Evolutionary conservation across 2,113 vertebrate species (phyloP).

Genomic region (Oceanodroma tethys): DNA sequence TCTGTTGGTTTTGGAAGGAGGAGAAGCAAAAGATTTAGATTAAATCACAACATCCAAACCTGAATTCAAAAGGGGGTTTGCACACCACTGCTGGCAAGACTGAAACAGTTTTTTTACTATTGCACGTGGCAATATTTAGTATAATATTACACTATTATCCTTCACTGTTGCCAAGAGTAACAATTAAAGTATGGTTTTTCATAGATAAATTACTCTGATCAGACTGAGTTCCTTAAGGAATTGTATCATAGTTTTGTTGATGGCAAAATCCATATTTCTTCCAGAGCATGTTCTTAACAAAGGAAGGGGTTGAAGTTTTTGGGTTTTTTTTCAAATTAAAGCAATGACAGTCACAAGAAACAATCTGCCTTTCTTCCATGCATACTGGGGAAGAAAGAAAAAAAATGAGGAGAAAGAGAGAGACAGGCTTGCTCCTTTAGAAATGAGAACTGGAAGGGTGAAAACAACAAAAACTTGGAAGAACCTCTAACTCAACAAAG

Average conservation of each 20-base stretch:
- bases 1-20: conserved; percentile 72
- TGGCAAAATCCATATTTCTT: conserved; percentile 67
- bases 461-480: conserved; percentile 48
- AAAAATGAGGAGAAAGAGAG: not conserved
- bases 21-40: conserved; percentile 64
- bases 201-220: conserved; percentile 62
- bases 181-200: conserved; percentile 70
- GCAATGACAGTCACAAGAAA: not conserved
- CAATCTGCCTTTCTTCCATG: not conserved
- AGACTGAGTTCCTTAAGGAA: conserved; percentile 47
- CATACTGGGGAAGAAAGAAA: not conserved
- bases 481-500: conserved; percentile 22
- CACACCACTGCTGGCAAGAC: conserved; percentile 53
- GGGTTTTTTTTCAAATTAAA: not conserved
- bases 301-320: not conserved
- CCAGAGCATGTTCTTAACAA: conserved; percentile 42
- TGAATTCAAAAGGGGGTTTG: conserved; percentile 50
- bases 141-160: conserved; percentile 70
- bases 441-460: conserved; percentile 32
- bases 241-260: conserved; percentile 67
- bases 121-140: conserved; percentile 76
- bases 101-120: conserved; percentile 53
- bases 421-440: not conserved
- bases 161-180: conserved; percentile 66
- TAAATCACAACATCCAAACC: conserved; percentile 61